Evolutionary conservation across 2,888 invertebrate species (phyloP).

Genomic region (Xestia xanthographa): DNA sequence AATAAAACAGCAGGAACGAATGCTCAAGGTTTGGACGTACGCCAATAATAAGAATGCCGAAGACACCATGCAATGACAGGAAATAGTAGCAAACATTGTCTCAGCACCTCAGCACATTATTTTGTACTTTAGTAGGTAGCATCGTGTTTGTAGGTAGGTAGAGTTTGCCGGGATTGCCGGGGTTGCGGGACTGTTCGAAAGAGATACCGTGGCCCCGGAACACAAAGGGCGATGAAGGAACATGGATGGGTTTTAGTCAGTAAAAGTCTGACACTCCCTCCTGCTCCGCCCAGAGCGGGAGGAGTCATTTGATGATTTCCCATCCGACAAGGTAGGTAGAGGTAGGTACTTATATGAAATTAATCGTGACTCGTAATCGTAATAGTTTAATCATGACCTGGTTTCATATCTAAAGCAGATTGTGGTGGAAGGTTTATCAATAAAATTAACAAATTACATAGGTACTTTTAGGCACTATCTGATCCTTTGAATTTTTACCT

Average conservation of each 20-base stretch:
- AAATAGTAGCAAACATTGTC: background rate
- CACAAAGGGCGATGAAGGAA: too few species aligned
- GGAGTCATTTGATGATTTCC: too few species aligned
- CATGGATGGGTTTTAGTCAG: too few species aligned
- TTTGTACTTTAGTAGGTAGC: background rate
- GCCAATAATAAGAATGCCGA: background rate
- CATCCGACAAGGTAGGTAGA: too few species aligned
- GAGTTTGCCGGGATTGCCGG: too few species aligned
- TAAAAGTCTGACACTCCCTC: too few species aligned
- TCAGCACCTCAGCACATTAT: background rate
- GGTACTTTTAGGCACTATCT: background rate
- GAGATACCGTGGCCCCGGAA: too few species aligned
- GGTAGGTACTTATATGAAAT: background rate
- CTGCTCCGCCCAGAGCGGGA: too few species aligned
- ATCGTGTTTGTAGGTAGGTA: background rate
- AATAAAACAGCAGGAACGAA: background rate
- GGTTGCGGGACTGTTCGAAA: too few species aligned
- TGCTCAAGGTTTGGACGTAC: background rate
- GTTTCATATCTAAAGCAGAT: background rate
- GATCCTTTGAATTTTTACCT: conserved; percentile 11
- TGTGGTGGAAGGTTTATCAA: background rate
- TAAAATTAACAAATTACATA: background rate
- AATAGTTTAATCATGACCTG: background rate
- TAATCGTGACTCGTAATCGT: background rate
- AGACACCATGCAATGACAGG: background rate